Evolutionary conservation across 2,797 vertebrate species (phyloP).

Genomic region (Amblyraja radiata): DNA sequence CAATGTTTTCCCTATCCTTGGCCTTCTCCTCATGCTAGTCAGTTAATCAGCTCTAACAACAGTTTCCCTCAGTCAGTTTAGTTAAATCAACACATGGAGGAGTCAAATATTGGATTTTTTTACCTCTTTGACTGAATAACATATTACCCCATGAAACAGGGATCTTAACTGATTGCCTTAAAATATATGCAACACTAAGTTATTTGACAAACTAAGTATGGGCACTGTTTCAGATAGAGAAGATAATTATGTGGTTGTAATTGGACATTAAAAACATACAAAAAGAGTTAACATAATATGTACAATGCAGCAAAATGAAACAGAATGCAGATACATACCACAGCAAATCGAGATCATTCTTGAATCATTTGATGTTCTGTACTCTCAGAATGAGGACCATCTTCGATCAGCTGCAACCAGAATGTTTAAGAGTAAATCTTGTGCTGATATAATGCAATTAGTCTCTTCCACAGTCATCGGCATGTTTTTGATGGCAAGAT

Average conservation of each 20-base stretch:
- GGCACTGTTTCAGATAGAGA: neutral
- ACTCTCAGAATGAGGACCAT: neutral
- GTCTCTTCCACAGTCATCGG: neutral
- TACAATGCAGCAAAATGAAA: neutral
- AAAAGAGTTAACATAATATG: neutral
- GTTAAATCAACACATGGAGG: neutral
- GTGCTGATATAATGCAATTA: neutral
- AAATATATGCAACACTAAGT: neutral
- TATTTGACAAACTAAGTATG: neutral
- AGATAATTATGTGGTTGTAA: neutral
- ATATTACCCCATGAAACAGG: neutral
- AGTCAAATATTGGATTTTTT: neutral
- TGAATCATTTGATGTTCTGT: neutral
- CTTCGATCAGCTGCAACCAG: conserved; percentile 9
- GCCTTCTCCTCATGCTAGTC: neutral
- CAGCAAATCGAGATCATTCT: conserved; percentile 13
- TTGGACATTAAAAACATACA: neutral
- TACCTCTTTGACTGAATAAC: neutral
- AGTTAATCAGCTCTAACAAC: neutral
- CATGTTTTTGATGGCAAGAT: neutral
- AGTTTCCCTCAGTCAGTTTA: neutral
- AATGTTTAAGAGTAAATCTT: conserved; percentile 17
- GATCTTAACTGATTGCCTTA: neutral
- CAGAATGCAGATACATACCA: conserved; percentile 13
- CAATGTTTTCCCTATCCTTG: neutral